Base-by-base conservation (phyloP, 2,888 invertebrate species). In the Stenodera caucasica region DNA sequence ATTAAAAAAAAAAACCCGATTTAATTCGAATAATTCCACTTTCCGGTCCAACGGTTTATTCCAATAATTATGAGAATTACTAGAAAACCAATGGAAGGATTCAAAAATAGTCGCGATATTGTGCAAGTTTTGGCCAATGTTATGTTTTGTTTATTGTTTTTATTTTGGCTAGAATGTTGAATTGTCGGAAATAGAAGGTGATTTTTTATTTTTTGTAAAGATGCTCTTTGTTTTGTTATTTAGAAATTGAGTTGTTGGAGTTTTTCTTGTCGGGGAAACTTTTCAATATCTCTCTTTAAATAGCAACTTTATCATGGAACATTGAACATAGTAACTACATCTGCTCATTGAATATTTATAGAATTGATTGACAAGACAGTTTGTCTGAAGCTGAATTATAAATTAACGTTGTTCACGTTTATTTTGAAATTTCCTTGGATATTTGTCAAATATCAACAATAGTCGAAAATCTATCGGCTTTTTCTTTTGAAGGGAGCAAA, bases 351-450 rank as follows among this genome's bases (percentile, higher is more conserved):
- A 45, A 12, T 45, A 45, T 45, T 45, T 21, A 45, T 45, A 45
- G 45, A 45, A n/a, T 45, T 45, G 45, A 45, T 45, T 45, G 45
- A 45, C 45, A 45, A 7, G 45, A 23, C 12, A 45, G 8, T 45
- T 45, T 45, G 45, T 45, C 12, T 45, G 12, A 26, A 11, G 45
- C 23, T 45, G 2, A n/a, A 45, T 45, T 45, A 23, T 45, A 45
- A 21, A 45, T 21, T 21, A 45, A 45, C 4, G 2, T 23, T 23
- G 21, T 45, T 45, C 21, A 21, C 21, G 15, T 21, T 45, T 12
- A 12, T 45, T 15, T 5, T 9, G 15, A 7, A 15, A 2, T 15
- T 14, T 14, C 14, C 15, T 37, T 45, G 45, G 45, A 45, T 12
- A 45, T 45, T 23, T 23, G 45, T 23, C 45, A 45, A 45, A 45